These are phyloP conservation scores for Acanthurus leucopareius DNA, from an alignment of 2,797 vertebrate species.

Conservation along the genomic window DNA sequence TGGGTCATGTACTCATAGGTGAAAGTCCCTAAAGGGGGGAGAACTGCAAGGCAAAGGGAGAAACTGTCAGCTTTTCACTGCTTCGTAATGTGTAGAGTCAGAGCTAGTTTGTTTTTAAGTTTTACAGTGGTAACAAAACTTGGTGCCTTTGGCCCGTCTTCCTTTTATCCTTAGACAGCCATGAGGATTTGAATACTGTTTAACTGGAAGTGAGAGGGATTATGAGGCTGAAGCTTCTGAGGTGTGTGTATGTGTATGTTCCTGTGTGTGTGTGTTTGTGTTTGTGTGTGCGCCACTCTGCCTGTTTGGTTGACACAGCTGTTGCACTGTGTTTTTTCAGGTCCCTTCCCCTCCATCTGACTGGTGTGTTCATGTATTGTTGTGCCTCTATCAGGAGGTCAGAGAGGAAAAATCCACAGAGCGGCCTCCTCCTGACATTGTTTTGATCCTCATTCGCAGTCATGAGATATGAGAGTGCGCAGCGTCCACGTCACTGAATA, in stretches of 20 bases:
- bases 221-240: not conserved
- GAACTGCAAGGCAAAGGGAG: constrained; percentile 33
- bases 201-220: constrained; percentile 35
- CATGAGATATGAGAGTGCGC: not conserved
- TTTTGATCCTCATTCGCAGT: constrained; percentile 3
- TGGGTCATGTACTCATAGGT: constrained; percentile 68
- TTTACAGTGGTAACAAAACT: not conserved
- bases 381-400: constrained; percentile 39
- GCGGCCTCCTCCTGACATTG: not conserved
- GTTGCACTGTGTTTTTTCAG: constrained; percentile 74
- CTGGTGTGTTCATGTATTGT: constrained; percentile 48
- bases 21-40: constrained; percentile 63
- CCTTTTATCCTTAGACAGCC: not conserved
- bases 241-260: constrained; percentile 26
- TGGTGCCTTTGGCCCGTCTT: not conserved
- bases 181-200: constrained; percentile 59
- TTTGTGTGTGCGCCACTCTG: constrained; percentile 9
- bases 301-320: constrained; percentile 78
- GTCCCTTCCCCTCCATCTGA: constrained; percentile 58
- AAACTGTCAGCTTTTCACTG: constrained; percentile 37
- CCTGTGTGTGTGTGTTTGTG: constrained; percentile 26
- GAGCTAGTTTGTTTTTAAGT: not conserved
- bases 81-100: constrained; percentile 23
- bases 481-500: not conserved
- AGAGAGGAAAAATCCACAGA: constrained; percentile 51